These are phyloP conservation scores for Merops nubicus DNA, from an alignment of 2,113 vertebrate species.

Conservation along the genomic window DNA sequence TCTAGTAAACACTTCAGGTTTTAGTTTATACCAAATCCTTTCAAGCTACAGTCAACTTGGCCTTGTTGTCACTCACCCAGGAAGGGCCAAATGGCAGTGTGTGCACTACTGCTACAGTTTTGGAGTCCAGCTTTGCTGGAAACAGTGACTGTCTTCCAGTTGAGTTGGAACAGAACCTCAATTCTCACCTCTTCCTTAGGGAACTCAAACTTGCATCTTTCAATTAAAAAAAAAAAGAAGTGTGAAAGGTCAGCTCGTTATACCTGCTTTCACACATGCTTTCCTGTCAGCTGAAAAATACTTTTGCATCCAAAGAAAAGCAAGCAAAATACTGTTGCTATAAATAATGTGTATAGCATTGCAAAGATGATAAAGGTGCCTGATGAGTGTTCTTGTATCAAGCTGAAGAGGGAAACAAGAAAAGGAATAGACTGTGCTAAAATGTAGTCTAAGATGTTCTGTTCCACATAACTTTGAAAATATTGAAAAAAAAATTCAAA, in stretches of 20 bases:
- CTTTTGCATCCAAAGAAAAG: background rate
- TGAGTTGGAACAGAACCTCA: background rate
- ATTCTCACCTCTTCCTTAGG: background rate
- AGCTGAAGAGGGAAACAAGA: background rate
- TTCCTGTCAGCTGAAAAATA: background rate
- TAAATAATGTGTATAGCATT: accelerated
- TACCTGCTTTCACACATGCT: accelerated
- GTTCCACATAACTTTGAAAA: background rate
- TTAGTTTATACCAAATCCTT: background rate
- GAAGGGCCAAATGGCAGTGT: background rate
- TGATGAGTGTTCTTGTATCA: background rate
- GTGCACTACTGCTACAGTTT: too few species aligned
- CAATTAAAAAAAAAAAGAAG: too few species aligned
- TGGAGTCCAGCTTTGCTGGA: background rate
- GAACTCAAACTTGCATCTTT: background rate
- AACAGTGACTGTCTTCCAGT: background rate
- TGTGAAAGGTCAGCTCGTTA: accelerated
- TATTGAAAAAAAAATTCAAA: accelerated
- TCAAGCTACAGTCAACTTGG: background rate
- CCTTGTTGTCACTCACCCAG: accelerated
- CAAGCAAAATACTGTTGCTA: background rate
- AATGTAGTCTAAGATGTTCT: accelerated
- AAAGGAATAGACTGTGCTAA: background rate
- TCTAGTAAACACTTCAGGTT: background rate
- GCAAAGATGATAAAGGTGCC: background rate